Evolutionary conservation across 2,797 vertebrate genomes (phyloP).

Genomic region (Trichosurus vulpecula): DNA sequence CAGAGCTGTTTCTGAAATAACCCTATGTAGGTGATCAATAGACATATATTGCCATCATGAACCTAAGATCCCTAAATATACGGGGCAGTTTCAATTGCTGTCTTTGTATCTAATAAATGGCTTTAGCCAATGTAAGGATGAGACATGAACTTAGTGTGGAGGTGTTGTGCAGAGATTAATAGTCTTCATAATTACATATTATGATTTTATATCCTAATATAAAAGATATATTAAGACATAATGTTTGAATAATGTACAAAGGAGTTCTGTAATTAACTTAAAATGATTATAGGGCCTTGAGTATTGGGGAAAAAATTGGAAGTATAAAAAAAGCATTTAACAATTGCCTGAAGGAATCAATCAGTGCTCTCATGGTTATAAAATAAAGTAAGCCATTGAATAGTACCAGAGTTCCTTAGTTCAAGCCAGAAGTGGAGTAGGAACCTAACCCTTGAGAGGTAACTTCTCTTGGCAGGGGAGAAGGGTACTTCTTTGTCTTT

Average conservation of each 20-base stretch:
- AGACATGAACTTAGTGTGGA: background rate
- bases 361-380: background rate
- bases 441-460: background rate
- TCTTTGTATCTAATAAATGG: background rate
- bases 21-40: background rate
- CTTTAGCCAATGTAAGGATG: background rate
- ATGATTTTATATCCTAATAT: background rate
- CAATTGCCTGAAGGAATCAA: background rate
- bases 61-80: background rate
- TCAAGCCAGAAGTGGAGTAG: background rate
- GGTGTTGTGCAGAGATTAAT: background rate
- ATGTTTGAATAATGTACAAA: background rate
- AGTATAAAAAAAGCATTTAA: background rate
- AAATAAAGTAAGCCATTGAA: background rate
- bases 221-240: background rate
- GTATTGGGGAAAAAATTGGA: background rate
- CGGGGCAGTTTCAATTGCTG: background rate
- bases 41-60: background rate
- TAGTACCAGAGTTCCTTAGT: background rate
- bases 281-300: background rate
- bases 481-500: background rate
- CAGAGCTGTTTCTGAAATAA: background rate
- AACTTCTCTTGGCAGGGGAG: background rate
- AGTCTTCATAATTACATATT: background rate
- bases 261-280: background rate